Evolutionary conservation across 2,797 vertebrate species (phyloP).

Genomic region (Luscinia megarhynchos): DNA sequence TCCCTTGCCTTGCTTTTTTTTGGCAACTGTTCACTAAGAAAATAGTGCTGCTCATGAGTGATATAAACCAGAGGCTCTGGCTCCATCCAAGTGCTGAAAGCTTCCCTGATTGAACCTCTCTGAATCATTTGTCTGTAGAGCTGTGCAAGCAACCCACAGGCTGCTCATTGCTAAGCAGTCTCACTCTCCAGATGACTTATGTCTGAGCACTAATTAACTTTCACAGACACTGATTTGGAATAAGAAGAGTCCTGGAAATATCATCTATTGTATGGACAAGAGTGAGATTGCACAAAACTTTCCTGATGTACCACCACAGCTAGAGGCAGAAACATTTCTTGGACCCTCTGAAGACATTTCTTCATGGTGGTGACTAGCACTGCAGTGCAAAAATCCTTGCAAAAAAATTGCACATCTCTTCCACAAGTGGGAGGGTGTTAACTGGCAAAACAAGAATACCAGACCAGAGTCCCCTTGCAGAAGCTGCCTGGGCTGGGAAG

Average conservation of each 20-base stretch:
- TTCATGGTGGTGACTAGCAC: neutral
- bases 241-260: neutral
- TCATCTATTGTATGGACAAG: neutral
- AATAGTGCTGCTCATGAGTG: neutral
- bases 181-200: neutral
- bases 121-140: neutral
- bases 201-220: neutral
- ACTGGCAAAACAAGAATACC: neutral
- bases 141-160: neutral
- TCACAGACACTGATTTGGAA: neutral
- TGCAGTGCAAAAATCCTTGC: neutral
- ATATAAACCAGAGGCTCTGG: constrained; percentile 4
- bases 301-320: neutral
- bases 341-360: neutral
- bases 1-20: neutral
- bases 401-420: neutral
- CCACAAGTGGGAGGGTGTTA: neutral
- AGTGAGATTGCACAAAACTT: neutral
- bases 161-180: constrained; percentile 4
- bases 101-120: neutral
- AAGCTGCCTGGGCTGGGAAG: neutral
- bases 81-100: neutral
- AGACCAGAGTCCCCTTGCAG: neutral
- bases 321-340: neutral
- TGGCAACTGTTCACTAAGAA: neutral